Evolutionary conservation across 2,888 invertebrate species (phyloP).

Genomic region (Drosophila anceps): DNA sequence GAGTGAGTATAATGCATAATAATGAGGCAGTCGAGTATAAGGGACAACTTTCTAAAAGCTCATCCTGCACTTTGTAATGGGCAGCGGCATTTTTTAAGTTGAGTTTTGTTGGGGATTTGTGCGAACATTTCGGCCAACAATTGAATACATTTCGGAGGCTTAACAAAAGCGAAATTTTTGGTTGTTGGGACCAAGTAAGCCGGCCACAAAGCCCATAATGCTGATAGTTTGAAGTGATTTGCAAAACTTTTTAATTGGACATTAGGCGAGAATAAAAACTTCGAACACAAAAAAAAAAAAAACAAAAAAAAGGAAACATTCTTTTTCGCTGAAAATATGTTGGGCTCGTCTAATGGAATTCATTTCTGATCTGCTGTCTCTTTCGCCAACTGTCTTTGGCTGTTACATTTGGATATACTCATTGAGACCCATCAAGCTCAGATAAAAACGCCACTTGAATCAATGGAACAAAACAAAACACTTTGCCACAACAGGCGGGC

Average conservation of each 20-base stretch:
- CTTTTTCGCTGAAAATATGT: background rate
- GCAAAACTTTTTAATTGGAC: constrained; percentile 55
- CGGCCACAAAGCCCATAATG: constrained; percentile 51
- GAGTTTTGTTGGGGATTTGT: constrained; percentile 27
- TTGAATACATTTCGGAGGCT: constrained; percentile 55
- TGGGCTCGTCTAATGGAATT: background rate
- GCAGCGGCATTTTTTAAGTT: constrained; percentile 33
- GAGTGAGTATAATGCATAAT: background rate
- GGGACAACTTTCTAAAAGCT: constrained; percentile 52
- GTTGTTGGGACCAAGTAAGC: constrained; percentile 8
- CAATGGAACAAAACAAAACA: constrained; percentile 33
- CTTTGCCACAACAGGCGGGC: constrained; percentile 28
- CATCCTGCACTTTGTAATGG: constrained; percentile 47
- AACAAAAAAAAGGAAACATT: background rate
- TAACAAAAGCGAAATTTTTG: constrained; percentile 36
- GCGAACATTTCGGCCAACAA: constrained; percentile 48
- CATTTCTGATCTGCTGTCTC: background rate
- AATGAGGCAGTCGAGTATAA: constrained; percentile 4
- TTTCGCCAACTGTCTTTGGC: background rate
- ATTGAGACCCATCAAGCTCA: background rate
- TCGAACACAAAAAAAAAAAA: background rate
- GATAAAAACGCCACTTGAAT: constrained; percentile 27
- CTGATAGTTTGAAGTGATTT: constrained; percentile 62
- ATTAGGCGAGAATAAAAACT: constrained; percentile 1
- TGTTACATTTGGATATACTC: background rate